Evolutionary conservation across 2,113 vertebrate species (phyloP).

Genomic region (Mustela lutreola): DNA sequence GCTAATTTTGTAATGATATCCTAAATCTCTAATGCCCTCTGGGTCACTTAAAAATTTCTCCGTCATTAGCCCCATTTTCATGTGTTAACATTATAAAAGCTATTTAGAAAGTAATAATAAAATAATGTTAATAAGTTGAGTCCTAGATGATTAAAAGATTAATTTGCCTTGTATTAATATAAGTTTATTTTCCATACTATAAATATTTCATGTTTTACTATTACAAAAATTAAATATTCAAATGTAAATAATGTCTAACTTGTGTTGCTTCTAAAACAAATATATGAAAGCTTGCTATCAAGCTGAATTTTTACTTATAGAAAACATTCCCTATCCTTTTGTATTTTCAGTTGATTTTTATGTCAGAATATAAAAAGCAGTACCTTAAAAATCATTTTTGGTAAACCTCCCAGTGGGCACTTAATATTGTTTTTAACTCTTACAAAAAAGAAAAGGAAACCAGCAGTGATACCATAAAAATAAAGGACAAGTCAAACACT

Average conservation of each 20-base stretch:
- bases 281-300: neutral
- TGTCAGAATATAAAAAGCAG: neutral
- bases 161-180: constrained; percentile 9
- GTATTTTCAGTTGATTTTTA: constrained; percentile 14
- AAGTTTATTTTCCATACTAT: neutral
- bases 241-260: neutral
- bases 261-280: neutral
- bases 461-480: neutral
- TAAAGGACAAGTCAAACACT: neutral
- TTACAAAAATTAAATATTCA: constrained; percentile 26
- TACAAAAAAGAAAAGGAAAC: neutral
- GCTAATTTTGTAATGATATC: neutral
- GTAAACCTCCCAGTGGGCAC: neutral
- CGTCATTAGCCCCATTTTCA: neutral
- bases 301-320: neutral
- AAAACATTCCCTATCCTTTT: neutral
- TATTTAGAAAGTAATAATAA: constrained; percentile 26
- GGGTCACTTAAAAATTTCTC: neutral
- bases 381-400: constrained; percentile 34
- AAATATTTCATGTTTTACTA: neutral
- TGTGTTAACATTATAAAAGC: neutral
- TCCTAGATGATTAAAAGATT: neutral
- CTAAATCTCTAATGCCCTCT: neutral
- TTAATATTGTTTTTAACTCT: neutral
- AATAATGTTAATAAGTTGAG: neutral